Conservation (phyloP, 2,113 vertebrate genomes). For the Podarcis muralis region DNA sequence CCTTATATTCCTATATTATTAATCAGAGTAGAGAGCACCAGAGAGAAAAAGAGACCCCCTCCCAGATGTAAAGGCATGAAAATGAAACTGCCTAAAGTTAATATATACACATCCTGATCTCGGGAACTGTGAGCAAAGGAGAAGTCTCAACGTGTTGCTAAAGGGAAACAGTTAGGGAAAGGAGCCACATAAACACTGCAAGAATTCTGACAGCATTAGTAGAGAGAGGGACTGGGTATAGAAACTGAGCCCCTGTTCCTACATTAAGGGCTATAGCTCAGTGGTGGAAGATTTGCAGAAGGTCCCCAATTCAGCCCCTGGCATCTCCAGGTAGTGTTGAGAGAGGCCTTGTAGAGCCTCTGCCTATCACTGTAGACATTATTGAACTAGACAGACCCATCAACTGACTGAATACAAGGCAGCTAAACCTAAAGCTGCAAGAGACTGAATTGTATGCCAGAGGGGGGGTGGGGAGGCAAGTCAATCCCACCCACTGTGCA, state of each 20-base stretch:
- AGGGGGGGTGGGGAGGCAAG: background rate
- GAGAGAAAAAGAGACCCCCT: background rate
- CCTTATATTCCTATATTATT: constrained; percentile 19
- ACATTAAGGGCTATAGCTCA: background rate
- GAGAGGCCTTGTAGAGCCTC: no score
- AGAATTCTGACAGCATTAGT: background rate
- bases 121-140: background rate
- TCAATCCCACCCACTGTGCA: background rate
- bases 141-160: background rate
- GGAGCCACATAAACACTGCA: background rate
- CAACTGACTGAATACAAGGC: no score
- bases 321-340: no score
- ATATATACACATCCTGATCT: background rate
- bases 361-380: no score
- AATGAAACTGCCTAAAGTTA: background rate
- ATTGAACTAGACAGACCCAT: no score
- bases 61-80: background rate
- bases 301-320: no score
- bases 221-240: background rate
- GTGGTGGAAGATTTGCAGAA: no score
- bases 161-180: background rate
- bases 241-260: background rate
- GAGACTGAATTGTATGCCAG: no score
- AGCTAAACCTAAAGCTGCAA: no score
- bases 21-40: background rate